Base-by-base conservation (phyloP, 2,888 invertebrate species). In the Acanthacorydalis orientalis region DNA sequence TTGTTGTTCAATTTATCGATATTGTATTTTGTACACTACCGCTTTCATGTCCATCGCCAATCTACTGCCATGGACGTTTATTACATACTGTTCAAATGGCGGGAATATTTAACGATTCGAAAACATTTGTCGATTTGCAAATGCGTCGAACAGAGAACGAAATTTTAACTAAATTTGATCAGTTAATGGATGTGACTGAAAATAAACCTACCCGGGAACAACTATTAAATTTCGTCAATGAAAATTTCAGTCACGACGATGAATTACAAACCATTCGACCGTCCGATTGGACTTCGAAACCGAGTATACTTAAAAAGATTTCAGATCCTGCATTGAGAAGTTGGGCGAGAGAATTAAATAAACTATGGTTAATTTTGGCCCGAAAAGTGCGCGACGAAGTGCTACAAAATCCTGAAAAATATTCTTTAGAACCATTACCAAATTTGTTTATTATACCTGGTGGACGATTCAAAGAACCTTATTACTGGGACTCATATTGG, bases 401-500 rank as follows among this genome's bases (percentile, higher is more conserved):
- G 1, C 58, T 62, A 1, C 59, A 70, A 10, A 68, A 75, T 53
- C 61, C 60, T 4, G 60, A 63, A 12, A 54, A 56, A 31, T 69
- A 69, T 56, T 63, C 63, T 7, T 53, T 64, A 9, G 56, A 64
- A 46, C 59, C 54, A 49, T 60, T 60, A 68, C 76, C 47, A 66
- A 78, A 44, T 65, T 69, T 49, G 74, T 80, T 81, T 51, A 74
- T 82, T 33, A 77, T 74, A 54, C 86, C 74, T 12, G 77, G 85
- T 54, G 75, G 89, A 52, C 57, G 89, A 60, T 75, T 89, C 68
- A 66, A 69, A 56, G 83, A 83, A 58, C 69, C 80, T 47, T 89
- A 88, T 61, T 89, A 89, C 60, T 89, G 90, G 89, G 90, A 90
- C 58, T 78, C 87, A 0, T 90, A 82, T 61, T 90, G 89, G 88